Evolutionary conservation across 2,888 invertebrate species (phyloP), one percentile per base, ranked within the genome.

Genomic region (Venusia cambrica): DNA sequence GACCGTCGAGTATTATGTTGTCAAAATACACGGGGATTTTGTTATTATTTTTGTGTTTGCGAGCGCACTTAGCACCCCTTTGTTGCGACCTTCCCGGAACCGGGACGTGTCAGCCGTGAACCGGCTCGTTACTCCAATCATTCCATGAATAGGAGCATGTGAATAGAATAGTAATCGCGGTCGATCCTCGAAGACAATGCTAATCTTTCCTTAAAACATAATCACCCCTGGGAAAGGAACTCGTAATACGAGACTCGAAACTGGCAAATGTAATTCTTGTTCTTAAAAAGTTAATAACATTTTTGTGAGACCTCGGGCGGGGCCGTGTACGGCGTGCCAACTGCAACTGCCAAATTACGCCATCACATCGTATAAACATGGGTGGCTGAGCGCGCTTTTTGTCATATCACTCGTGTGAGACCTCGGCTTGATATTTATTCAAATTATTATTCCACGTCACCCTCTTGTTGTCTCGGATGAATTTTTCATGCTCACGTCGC

Each of bases 41-140:
- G 83, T 84, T 85, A 85, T 85, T 87, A 85, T 85, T 85, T 80
- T 81, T 79, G 78, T 84, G 85, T 87, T 85, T 83, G 83, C 77
- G 66, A 76, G 80, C 75, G 73, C 81, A 83, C 85, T 85, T 85
- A 80, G 74, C 85, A 76, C 81, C 81, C 84, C 62, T 83, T 83
- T 85, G 81, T 80, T 59, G 47, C 54, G 48, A 57, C 73, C 71
- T 83, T 85, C 80, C 64, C 56, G 54, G 81, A 84, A 84, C 55
- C 57, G 68, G 79, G 71, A 78, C 79, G 73, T 76, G 71, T 67
- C 69, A 61, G 68, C 68, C 61, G 62, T 74, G 71, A 74, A 74
- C 62, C 52, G 58, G 60, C 59, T 68, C 68, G 71, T 73, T 73
- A 74, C 70, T 72, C 38, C 71, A 62, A 67, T 66, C 65, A 67